Conservation (phyloP, 2,797 vertebrate genomes). For the Delichon dasypus region DNA sequence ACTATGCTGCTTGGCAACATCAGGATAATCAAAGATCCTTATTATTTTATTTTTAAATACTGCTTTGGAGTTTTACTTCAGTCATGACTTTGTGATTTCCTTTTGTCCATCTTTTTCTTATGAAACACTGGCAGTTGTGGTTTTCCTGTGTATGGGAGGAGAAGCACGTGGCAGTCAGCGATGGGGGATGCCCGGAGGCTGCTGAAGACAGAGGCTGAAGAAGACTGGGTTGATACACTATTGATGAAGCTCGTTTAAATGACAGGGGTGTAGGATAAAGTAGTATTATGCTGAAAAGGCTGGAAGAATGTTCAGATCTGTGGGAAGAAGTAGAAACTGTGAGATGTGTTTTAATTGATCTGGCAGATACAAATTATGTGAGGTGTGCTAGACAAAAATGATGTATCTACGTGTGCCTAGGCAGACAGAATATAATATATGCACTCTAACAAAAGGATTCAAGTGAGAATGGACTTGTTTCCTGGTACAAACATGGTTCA, state of each 20-base stretch:
- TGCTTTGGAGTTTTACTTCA: not conserved
- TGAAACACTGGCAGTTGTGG: not conserved
- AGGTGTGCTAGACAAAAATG: not conserved
- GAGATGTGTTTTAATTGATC: not conserved
- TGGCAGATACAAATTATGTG: not conserved
- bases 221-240: not conserved
- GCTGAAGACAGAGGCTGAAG: not conserved
- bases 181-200: not conserved
- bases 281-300: not conserved
- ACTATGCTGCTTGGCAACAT: not conserved
- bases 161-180: not conserved
- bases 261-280: not conserved
- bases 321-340: not conserved
- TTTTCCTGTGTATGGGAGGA: not conserved
- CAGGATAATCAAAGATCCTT: not conserved
- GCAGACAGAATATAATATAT: not conserved
- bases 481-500: not conserved
- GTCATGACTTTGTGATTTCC: not conserved
- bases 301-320: not conserved
- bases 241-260: not conserved
- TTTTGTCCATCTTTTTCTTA: not conserved
- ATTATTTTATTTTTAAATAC: not conserved
- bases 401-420: not conserved
- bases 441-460: not conserved
- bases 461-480: not conserved